Evolutionary conservation across 2,797 vertebrate species (phyloP).

Genomic region (Brotula barbata): DNA sequence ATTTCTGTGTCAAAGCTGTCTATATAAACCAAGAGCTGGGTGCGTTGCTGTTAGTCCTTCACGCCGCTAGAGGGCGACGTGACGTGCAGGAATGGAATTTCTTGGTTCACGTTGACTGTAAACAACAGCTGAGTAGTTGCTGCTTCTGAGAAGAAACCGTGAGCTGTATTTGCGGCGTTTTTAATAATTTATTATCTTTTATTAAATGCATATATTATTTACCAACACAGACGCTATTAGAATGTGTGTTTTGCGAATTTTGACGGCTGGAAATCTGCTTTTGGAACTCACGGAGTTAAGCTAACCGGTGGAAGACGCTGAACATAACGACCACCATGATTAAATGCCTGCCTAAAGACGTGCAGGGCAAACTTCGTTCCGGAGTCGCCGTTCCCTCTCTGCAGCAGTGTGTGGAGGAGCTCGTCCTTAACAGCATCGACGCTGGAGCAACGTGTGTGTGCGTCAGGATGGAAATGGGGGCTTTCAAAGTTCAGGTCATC

Average conservation of each 20-base stretch:
- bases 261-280: background rate
- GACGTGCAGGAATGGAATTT: background rate
- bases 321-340: conserved; percentile 80
- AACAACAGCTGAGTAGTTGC: conserved; percentile 22
- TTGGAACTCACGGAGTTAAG: background rate
- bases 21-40: background rate
- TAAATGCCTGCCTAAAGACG: conserved; percentile 82
- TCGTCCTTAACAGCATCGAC: conserved; percentile 91
- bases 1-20: background rate
- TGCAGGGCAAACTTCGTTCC: conserved; percentile 86
- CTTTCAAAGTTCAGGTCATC: conserved; percentile 90
- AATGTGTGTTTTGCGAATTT: background rate
- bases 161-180: background rate
- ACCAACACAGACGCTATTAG: background rate
- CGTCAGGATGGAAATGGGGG: conserved; percentile 87
- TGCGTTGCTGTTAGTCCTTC: conserved; percentile 5
- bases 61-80: conserved; percentile 48
- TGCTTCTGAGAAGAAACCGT: background rate
- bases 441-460: conserved; percentile 90
- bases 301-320: background rate
- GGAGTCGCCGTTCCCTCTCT: conserved; percentile 87
- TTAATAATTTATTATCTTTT: background rate
- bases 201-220: background rate
- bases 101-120: conserved; percentile 60
- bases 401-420: conserved; percentile 93